These are phyloP conservation scores for Poecile montanus DNA, from an alignment of 2,797 vertebrate genomes.

Conservation along the genomic window DNA sequence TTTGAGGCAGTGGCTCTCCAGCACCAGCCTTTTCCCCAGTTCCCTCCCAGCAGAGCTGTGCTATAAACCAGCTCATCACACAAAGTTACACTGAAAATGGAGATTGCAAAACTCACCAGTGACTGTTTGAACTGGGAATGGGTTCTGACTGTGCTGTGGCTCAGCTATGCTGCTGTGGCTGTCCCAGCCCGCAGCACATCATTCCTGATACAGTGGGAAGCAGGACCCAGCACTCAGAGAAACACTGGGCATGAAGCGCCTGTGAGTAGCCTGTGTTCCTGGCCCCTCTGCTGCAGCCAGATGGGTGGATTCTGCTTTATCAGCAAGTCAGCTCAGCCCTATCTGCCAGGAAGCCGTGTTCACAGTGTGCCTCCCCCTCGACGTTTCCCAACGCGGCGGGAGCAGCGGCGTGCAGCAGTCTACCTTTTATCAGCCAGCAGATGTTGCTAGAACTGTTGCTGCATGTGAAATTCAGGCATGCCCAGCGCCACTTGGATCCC, in stretches of 20 bases:
- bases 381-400: constrained; percentile 23
- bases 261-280: background rate
- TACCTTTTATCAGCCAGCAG: constrained; percentile 68
- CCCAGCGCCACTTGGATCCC: constrained; percentile 5
- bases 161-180: background rate
- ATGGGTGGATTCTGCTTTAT: constrained; percentile 65
- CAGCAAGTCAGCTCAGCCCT: constrained; percentile 46
- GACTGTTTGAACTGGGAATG: background rate
- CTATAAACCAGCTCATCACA: background rate
- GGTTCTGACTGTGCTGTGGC: background rate
- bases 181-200: background rate
- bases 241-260: background rate
- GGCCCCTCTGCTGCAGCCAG: constrained; percentile 43
- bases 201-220: rapidly evolving
- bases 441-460: constrained; percentile 64
- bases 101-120: constrained; percentile 58
- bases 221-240: background rate
- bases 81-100: background rate
- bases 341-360: constrained; percentile 66
- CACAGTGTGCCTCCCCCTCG: constrained; percentile 37
- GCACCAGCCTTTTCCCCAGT: constrained; percentile 20
- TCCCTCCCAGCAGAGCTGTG: background rate
- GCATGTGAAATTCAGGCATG: constrained; percentile 30
- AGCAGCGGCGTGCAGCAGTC: background rate
- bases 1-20: background rate